phyloP scores from a whole-genome alignment of 35 echinoderm and acorn worm species.

The Eucidaris tribuloides region DNA sequence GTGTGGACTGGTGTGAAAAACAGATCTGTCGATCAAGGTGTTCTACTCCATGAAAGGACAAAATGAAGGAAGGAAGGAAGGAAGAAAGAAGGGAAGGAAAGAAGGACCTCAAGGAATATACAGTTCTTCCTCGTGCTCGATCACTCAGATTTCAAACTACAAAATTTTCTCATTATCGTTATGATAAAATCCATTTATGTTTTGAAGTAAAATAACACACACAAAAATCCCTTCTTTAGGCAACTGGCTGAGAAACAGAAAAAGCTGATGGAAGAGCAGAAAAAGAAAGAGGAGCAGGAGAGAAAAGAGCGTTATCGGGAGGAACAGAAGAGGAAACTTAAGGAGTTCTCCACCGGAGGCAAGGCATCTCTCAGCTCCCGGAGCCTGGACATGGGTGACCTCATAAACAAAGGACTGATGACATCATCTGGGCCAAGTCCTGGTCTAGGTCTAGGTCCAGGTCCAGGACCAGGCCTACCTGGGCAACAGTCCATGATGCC shows the following conservation, averaged over 20 bases:
- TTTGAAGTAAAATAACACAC: not conserved
- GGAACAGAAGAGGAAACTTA: conserved; percentile 15
- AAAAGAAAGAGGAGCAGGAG: conserved; percentile 19
- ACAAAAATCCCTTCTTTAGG: not conserved
- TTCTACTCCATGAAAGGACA: not conserved
- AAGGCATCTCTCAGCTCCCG: not conserved
- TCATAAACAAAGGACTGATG: not conserved
- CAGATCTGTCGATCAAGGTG: too few species aligned
- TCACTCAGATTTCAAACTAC: too few species aligned
- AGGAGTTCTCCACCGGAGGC: conserved; percentile 3
- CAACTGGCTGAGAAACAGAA: conserved; percentile 9
- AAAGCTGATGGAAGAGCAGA: conserved; percentile 5
- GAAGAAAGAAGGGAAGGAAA: too few species aligned
- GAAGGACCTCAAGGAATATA: too few species aligned
- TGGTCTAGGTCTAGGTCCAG: too few species aligned
- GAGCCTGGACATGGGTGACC: conserved; percentile 21
- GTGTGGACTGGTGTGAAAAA: too few species aligned
- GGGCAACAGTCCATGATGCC: too few species aligned
- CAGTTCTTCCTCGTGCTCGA: too few species aligned
- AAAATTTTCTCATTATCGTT: not conserved
- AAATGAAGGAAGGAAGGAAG: not conserved
- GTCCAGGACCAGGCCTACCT: not conserved
- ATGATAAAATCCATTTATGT: not conserved
- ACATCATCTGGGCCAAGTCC: not conserved
- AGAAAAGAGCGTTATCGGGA: conserved; percentile 3